Conservation (phyloP, 2,888 invertebrate species). For the Eledona agricola region DNA sequence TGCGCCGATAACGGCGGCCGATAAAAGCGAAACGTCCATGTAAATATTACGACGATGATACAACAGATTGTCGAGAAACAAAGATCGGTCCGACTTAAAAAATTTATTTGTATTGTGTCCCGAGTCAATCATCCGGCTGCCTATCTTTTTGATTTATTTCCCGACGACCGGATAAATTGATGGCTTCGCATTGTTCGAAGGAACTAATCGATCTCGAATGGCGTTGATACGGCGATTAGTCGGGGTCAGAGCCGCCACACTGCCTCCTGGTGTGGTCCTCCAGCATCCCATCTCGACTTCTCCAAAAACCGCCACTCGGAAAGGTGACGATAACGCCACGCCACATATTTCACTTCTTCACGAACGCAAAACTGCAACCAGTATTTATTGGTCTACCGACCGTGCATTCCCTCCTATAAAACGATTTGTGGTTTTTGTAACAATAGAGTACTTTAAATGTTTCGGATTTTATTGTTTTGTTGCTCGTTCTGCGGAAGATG, state of each 20-base stretch:
- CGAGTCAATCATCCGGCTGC: conserved; percentile 38
- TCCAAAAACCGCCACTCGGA: too few relatives aligned
- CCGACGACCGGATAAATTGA: conserved; percentile 21
- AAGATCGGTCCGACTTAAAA: conserved; percentile 23
- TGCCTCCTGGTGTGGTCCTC: too few relatives aligned
- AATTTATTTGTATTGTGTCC: conserved; percentile 38
- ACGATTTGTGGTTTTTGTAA: conserved; percentile 60
- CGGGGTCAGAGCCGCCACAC: background rate
- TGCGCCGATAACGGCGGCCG: conserved; percentile 12
- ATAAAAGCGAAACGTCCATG: conserved; percentile 21
- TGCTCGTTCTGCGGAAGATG: conserved; percentile 12
- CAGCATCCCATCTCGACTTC: too few relatives aligned
- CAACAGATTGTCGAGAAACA: conserved; percentile 33
- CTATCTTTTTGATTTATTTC: conserved; percentile 39
- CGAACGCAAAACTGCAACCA: conserved; percentile 50
- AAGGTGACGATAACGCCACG: conserved; percentile 26
- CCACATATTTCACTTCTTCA: conserved; percentile 38
- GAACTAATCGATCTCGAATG: conserved; percentile 9
- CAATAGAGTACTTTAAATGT: conserved; percentile 62
- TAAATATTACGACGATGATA: conserved; percentile 28
- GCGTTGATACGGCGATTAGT: conserved; percentile 14
- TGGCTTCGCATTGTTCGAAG: conserved; percentile 14
- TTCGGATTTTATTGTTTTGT: conserved; percentile 58
- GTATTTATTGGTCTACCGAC: conserved; percentile 58
- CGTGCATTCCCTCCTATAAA: conserved; percentile 54